Base-by-base conservation (phyloP, 2,797 vertebrate genomes). In the Epinephelus malabaricus region DNA sequence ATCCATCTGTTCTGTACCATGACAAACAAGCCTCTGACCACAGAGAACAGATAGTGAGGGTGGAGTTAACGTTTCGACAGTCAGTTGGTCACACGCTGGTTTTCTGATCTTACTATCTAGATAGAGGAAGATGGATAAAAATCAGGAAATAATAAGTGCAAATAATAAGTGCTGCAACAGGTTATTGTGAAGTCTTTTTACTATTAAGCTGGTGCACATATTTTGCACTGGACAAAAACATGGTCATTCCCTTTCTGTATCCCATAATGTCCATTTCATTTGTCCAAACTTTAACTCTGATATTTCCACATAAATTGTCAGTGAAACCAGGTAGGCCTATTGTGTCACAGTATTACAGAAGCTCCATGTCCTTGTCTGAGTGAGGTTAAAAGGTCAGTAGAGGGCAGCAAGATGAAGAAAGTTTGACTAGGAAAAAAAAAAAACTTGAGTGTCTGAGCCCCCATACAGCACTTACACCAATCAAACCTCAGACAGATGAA, bases 11-110 rank as follows among this genome's bases (percentile, higher is more conserved):
- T 63, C 15, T 65, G 8, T 13, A 51, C 54, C 51, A 72, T 6
- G 50, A 69, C 64, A 65, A 71, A 78, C 59, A 54, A 45, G 62
- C 61, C 54, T 45, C 53, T 58, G 53, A 67, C 77, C 63, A 47
- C 69, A 82, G 58, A 63, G 38, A 53, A 25, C 60, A 88, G 91
- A 93, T 93, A 92, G 81, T 5, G 61, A 90, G 90, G 92, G 92
- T 90, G 92, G 90, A 83, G 90, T 79, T 84, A 88, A 87, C 73
- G 34, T 74, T 73, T 49, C 66, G 9, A 51, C 17, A 18, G 54
- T 30, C 47, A 34, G 68, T 49, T 69, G 18, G 17, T 53, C 12
- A 46, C 7, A 2, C 10, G 25, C n/a, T 64, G 43, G 47, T 45
- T 69, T 23, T 69, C 55, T 71, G 64, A 69, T 34, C 56, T 25